Evolutionary conservation across 2,113 vertebrate species (phyloP).

Genomic region (Sigmodon hispidus): DNA sequence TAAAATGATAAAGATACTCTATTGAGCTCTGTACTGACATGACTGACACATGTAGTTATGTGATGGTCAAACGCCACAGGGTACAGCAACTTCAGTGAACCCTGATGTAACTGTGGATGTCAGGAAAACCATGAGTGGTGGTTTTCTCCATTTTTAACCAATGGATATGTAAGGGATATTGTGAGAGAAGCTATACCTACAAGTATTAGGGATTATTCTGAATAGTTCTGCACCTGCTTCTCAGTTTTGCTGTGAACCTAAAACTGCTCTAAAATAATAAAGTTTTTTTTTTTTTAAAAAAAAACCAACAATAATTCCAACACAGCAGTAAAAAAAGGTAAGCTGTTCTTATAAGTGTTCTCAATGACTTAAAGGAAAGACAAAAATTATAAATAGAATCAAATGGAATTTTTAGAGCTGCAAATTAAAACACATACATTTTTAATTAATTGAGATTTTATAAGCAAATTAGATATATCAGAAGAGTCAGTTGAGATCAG

Average conservation of each 20-base stretch:
- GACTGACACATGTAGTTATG: neutral
- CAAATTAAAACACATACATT: neutral
- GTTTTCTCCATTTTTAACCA: neutral
- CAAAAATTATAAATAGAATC: neutral
- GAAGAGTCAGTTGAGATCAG: neutral
- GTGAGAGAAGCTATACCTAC: neutral
- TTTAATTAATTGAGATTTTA: neutral
- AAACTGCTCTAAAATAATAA: neutral
- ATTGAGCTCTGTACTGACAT: neutral
- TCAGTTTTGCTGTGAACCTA: neutral
- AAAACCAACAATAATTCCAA: neutral
- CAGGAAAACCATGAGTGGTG: too few relatives aligned
- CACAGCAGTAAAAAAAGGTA: neutral
- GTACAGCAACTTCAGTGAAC: neutral
- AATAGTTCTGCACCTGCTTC: neutral
- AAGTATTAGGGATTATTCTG: accelerated
- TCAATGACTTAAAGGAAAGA: neutral
- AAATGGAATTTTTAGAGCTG: neutral
- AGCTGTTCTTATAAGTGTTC: neutral
- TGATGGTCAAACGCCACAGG: neutral
- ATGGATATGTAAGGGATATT: neutral
- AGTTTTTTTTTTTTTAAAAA: neutral
- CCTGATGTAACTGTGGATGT: neutral
- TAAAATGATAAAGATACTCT: neutral
- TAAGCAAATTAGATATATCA: neutral